Evolutionary conservation across 2,797 vertebrate species (phyloP).

Genomic region (Hirundo rustica): DNA sequence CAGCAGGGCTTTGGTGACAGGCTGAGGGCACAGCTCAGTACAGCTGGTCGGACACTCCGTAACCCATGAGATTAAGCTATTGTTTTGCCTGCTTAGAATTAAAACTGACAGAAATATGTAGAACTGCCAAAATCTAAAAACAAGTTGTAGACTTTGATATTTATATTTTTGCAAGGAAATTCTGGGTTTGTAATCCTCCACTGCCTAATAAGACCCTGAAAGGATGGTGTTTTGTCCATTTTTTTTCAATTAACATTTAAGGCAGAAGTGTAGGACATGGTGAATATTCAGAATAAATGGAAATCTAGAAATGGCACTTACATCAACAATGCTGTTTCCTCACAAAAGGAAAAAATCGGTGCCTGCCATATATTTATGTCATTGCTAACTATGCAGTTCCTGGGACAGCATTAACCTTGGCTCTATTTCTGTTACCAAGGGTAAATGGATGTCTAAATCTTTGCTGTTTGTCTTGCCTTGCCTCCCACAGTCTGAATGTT

Average conservation of each 20-base stretch:
- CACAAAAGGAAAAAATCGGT: neutral
- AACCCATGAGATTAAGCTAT: neutral
- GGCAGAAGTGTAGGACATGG: neutral
- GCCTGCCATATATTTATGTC: neutral
- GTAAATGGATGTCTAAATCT: neutral
- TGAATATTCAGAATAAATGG: neutral
- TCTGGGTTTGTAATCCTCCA: neutral
- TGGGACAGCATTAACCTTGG: neutral
- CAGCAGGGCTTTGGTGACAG: neutral
- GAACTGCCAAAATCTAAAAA: neutral
- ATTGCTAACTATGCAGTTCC: neutral
- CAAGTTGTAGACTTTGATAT: neutral
- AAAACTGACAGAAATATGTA: neutral
- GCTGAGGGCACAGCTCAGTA: neutral
- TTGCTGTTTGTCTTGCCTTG: neutral
- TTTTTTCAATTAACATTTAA: neutral
- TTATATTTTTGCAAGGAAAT: neutral
- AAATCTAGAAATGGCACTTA: neutral
- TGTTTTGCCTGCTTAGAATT: neutral
- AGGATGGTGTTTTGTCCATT: accelerated
- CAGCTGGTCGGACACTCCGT: neutral
- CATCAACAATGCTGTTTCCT: neutral
- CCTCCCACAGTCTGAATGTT: neutral
- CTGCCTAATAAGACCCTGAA: neutral
- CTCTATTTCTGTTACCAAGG: neutral